Evolutionary conservation across 2,797 vertebrate genomes (phyloP).

Genomic region (Coendou prehensilis): DNA sequence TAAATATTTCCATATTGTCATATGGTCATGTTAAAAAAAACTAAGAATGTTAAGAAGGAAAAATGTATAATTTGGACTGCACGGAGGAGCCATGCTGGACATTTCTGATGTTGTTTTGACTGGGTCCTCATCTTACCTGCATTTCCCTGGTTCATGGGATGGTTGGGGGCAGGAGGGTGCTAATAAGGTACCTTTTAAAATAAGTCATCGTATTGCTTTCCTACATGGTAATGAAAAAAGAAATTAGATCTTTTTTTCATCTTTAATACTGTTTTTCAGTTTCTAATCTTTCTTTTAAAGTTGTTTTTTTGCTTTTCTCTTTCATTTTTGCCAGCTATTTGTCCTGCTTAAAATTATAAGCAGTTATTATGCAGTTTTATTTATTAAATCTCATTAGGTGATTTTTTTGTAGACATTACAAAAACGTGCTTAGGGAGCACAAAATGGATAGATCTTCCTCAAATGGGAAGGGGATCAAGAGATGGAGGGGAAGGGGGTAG

Average conservation of each 20-base stretch:
- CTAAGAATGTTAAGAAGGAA: not conserved
- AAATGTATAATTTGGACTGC: not conserved
- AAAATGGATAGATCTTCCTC: not conserved
- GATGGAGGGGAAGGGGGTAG: not conserved
- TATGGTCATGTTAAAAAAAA: not conserved
- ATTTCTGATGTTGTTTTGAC: not conserved
- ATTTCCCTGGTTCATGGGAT: not conserved
- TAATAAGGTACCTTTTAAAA: conserved; percentile 5
- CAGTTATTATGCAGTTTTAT: conserved; percentile 5
- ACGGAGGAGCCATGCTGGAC: not conserved
- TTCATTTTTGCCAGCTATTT: conserved; percentile 17
- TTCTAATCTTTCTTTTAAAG: conserved; percentile 51
- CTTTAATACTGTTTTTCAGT: not conserved
- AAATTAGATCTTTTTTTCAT: not conserved
- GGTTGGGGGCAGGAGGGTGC: not conserved
- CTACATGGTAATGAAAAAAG: not conserved
- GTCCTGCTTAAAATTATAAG: conserved; percentile 21
- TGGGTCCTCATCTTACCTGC: not conserved
- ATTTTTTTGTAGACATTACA: not conserved
- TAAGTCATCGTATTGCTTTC: not conserved
- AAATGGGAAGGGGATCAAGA: not conserved
- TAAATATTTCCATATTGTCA: not conserved
- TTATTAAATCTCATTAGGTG: not conserved
- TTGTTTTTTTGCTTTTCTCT: not conserved
- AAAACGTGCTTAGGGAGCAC: not conserved